Percentiles rank a stretch among this genome's conserved stretches.
phyloP scores from a whole-genome alignment of 1,140 invertebrate species.

The Ericerus pela region DNA sequence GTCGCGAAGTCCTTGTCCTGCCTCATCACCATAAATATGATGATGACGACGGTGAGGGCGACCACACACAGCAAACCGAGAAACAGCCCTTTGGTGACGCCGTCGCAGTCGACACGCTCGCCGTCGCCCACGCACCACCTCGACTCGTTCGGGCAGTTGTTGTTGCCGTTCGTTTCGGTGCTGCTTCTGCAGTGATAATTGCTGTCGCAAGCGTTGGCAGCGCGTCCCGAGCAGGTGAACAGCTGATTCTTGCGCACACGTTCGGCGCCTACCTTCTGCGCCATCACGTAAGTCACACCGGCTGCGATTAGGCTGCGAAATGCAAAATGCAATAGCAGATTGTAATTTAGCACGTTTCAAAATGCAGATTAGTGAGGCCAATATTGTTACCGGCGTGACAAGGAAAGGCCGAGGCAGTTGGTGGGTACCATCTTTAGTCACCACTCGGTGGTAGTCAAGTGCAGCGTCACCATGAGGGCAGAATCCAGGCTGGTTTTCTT shows the following conservation, averaged over 20 bases:
- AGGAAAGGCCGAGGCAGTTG: too few species aligned
- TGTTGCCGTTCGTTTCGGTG: slow-evolving; percentile 9
- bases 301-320: slow-evolving; percentile 40
- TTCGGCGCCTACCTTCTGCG: slow-evolving; percentile 38
- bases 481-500: too few species aligned
- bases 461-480: too few species aligned
- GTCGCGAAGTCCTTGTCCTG: slow-evolving; percentile 38
- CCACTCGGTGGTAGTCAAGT: too few species aligned
- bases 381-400: too few species aligned
- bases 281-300: slow-evolving; percentile 45
- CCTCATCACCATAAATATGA: slow-evolving; percentile 47
- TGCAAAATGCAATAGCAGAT: too few species aligned
- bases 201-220: slow-evolving; percentile 23
- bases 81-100: slow-evolving; percentile 44
- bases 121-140: neutral
- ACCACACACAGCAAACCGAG: slow-evolving; percentile 44
- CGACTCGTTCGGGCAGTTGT: slow-evolving; percentile 14
- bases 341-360: too few species aligned
- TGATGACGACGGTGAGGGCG: slow-evolving; percentile 41
- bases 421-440: too few species aligned
- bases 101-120: slow-evolving; percentile 36
- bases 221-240: slow-evolving; percentile 24
- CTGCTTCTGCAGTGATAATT: slow-evolving; percentile 16
- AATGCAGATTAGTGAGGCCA: too few species aligned
- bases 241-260: slow-evolving; percentile 18